These are phyloP conservation scores for Polydrusus tereticollis DNA, from an alignment of 2,888 invertebrate species.

Conservation along the genomic window DNA sequence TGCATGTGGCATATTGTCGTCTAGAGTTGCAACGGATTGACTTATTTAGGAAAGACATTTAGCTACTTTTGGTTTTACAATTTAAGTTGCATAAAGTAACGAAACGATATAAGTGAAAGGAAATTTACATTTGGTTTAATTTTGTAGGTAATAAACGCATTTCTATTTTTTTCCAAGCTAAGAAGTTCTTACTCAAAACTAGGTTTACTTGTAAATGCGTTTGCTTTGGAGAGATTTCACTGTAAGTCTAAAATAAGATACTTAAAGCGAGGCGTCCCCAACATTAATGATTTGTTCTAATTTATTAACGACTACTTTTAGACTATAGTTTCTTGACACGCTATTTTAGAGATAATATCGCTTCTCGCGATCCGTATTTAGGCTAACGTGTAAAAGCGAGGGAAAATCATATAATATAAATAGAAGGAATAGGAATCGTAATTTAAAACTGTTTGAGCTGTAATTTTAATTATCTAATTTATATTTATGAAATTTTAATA, in stretches of 20 bases:
- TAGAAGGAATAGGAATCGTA: not conserved
- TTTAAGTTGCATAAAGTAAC: not conserved
- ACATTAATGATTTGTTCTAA: constrained; percentile 45
- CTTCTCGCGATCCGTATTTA: constrained; percentile 39
- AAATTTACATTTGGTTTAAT: not conserved
- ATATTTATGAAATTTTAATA: too few species aligned
- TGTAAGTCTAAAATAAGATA: constrained; percentile 20
- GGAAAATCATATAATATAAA: constrained; percentile 18
- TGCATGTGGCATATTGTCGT: constrained; percentile 7
- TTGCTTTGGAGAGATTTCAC: not conserved
- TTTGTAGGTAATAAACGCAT: too few species aligned
- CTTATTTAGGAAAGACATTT: not conserved
- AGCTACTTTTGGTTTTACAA: too few species aligned
- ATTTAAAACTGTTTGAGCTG: not conserved
- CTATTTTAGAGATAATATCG: constrained; percentile 38
- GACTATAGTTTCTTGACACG: constrained; percentile 45
- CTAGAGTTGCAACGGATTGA: not conserved
- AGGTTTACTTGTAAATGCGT: not conserved
- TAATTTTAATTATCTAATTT: too few species aligned
- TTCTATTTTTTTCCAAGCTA: not conserved
- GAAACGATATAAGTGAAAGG: not conserved
- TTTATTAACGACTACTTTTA: constrained; percentile 46
- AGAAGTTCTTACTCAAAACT: not conserved
- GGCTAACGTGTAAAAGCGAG: constrained; percentile 30
- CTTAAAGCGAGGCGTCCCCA: constrained; percentile 31